Conservation (phyloP, 2,888 invertebrate genomes). For the Pollenia amentaria region DNA sequence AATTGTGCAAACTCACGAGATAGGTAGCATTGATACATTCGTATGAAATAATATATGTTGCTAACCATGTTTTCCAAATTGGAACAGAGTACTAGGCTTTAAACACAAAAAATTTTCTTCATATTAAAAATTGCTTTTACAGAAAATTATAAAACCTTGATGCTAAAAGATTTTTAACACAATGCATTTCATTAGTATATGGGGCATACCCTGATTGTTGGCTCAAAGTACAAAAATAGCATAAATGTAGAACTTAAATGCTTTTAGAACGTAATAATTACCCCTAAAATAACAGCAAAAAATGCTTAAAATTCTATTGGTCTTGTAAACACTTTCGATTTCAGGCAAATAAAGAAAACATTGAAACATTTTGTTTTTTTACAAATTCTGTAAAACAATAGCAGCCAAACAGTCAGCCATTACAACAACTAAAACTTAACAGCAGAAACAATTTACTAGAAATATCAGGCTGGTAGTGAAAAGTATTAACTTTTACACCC, state of each 20-base stretch:
- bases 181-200: too few relatives aligned
- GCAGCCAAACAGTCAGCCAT: background rate
- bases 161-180: too few relatives aligned
- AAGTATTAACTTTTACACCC: constrained; percentile 46
- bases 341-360: constrained; percentile 24
- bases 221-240: too few relatives aligned
- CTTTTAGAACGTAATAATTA: constrained; percentile 14
- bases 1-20: too few relatives aligned
- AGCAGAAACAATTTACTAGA: constrained; percentile 32
- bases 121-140: too few relatives aligned
- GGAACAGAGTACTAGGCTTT: too few relatives aligned
- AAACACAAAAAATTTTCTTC: too few relatives aligned
- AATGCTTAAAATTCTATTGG: constrained; percentile 7
- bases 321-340: constrained; percentile 28
- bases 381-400: constrained; percentile 59
- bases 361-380: constrained; percentile 46
- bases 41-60: too few relatives aligned
- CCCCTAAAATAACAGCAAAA: constrained; percentile 5
- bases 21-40: too few relatives aligned
- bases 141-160: too few relatives aligned
- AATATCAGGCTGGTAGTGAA: constrained; percentile 55
- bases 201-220: too few relatives aligned
- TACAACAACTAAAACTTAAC: constrained; percentile 4
- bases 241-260: constrained; percentile 24
- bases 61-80: too few relatives aligned